A percentile compares a stretch with the other conserved stretches of the same genome.
These are phyloP conservation scores for Lacerta viridis DNA, from an alignment of 2,797 vertebrate genomes.

Conservation along the genomic window DNA sequence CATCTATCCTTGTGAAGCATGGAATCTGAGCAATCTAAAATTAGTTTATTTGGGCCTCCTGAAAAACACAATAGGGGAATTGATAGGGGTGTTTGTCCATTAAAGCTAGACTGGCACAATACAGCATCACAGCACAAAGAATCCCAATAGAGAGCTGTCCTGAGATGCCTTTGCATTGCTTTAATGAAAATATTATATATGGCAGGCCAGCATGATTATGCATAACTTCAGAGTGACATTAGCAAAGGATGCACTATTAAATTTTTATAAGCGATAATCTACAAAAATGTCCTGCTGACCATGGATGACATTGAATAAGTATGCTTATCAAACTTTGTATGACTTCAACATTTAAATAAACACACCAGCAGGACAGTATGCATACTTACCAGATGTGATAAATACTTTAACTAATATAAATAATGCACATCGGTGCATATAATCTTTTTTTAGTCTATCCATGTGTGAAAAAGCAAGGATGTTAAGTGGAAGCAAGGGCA, in stretches of 20 bases:
- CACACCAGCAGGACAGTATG: constrained; percentile 8
- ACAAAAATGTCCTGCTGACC: background rate
- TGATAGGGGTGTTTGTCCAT: too few relatives aligned
- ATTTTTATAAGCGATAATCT: constrained; percentile 6
- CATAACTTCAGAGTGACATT: background rate
- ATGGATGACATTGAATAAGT: background rate
- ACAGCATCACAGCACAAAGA: background rate
- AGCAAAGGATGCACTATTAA: background rate
- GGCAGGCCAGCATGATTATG: background rate
- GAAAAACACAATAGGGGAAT: background rate
- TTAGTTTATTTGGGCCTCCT: background rate
- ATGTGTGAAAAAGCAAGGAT: background rate
- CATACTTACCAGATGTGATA: background rate
- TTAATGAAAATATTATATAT: background rate
- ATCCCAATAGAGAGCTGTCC: background rate
- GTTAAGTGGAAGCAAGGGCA: background rate
- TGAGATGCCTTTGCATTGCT: background rate
- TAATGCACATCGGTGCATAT: fast-evolving
- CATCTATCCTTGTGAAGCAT: background rate
- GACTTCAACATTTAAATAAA: constrained; percentile 28
- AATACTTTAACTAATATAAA: constrained; percentile 29
- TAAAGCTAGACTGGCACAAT: background rate
- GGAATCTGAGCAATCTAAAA: background rate
- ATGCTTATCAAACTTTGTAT: background rate
- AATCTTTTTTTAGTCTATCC: background rate